phyloP scores from a whole-genome alignment of 2,113 vertebrate genomes.

The Ceyx margarethae region DNA sequence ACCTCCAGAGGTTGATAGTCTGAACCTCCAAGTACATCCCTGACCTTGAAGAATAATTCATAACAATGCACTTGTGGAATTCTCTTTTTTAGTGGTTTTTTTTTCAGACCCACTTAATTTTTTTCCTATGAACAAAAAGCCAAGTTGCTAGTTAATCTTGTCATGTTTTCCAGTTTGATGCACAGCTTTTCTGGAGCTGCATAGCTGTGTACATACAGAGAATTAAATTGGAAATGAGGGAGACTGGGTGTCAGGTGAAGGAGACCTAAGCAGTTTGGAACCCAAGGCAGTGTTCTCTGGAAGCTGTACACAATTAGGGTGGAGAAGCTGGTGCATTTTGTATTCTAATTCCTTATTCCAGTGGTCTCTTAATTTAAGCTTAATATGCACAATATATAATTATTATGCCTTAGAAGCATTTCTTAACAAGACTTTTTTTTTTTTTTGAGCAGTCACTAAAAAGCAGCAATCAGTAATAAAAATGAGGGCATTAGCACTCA shows the following conservation, averaged over 20 bases:
- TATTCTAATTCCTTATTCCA: neutral
- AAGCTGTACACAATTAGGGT: neutral
- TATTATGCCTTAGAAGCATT: neutral
- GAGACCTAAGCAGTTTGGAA: neutral
- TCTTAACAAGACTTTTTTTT: neutral
- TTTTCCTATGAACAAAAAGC: neutral
- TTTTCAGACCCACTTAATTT: neutral
- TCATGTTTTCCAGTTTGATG: neutral
- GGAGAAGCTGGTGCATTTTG: neutral
- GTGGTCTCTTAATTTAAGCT: neutral
- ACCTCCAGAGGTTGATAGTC: neutral
- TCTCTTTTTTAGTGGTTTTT: neutral
- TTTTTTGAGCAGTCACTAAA: neutral
- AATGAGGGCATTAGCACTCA: constrained; percentile 32
- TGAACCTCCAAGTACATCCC: neutral
- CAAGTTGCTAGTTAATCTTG: neutral
- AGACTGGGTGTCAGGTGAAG: neutral
- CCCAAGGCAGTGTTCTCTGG: neutral
- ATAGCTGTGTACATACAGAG: neutral
- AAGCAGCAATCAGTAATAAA: constrained; percentile 3
- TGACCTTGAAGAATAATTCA: neutral
- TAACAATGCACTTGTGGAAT: neutral
- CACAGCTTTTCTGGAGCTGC: neutral
- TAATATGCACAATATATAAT: neutral
- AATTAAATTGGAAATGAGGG: neutral